phyloP scores from a whole-genome alignment of 2,888 invertebrate genomes.

The Argynnis bischoffii region DNA sequence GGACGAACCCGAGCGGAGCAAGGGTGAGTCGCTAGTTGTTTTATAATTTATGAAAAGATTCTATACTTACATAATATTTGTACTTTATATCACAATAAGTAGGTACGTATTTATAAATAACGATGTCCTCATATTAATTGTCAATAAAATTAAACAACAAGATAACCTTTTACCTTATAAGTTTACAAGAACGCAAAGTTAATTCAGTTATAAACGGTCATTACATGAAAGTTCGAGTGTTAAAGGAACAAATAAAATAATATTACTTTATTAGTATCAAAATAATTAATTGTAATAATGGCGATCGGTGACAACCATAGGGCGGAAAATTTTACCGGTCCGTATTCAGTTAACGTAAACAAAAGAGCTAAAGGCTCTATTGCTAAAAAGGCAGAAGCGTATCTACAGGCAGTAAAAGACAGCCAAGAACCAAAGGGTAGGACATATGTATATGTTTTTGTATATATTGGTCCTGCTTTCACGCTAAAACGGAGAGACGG shows the following conservation, averaged over 20 bases:
- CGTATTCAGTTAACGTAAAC: conserved; percentile 58
- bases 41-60: too few species aligned
- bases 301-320: conserved; percentile 56
- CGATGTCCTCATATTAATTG: conserved; percentile 16
- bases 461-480: too few species aligned
- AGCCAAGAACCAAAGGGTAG: conserved; percentile 52
- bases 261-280: background rate
- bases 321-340: conserved; percentile 61
- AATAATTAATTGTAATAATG: conserved; percentile 46
- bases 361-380: conserved; percentile 59
- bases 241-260: background rate
- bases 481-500: too few species aligned
- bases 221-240: conserved; percentile 1
- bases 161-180: conserved; percentile 32
- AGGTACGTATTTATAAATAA: conserved; percentile 15
- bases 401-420: conserved; percentile 65
- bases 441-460: background rate
- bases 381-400: conserved; percentile 66
- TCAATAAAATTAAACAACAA: conserved; percentile 14
- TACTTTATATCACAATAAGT: background rate
- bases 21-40: too few species aligned
- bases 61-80: background rate
- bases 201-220: conserved; percentile 9
- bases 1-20: too few species aligned
- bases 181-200: conserved; percentile 10